Evolutionary conservation across 2,797 vertebrate species (phyloP).

Genomic region (Danio albolineatus): DNA sequence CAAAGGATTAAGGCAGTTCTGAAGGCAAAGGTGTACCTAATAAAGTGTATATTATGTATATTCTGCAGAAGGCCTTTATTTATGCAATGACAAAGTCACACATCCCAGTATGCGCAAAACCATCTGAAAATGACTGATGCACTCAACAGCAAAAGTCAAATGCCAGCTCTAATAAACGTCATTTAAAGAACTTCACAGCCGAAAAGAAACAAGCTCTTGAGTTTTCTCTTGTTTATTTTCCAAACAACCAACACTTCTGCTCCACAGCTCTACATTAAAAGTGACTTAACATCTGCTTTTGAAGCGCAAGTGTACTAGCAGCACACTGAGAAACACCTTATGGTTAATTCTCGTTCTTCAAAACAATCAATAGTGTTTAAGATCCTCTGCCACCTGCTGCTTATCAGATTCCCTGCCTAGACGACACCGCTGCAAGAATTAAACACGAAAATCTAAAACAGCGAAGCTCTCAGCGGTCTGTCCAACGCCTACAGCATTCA

Average conservation of each 20-base stretch:
- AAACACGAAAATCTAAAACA: slow-evolving; percentile 7
- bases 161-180: not conserved
- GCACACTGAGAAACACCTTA: slow-evolving; percentile 25
- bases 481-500: not conserved
- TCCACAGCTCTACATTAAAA: slow-evolving; percentile 22
- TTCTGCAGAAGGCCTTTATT: not conserved
- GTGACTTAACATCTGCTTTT: slow-evolving; percentile 43
- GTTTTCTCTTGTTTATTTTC: slow-evolving; percentile 9
- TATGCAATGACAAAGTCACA: not conserved
- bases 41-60: not conserved
- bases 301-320: slow-evolving; percentile 1
- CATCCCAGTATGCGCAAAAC: not conserved
- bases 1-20: too few relatives aligned
- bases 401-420: slow-evolving; percentile 24
- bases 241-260: not conserved
- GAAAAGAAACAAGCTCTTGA: not conserved
- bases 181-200: not conserved
- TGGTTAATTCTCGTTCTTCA: slow-evolving; percentile 39
- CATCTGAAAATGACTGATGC: not conserved
- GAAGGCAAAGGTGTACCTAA: too few relatives aligned
- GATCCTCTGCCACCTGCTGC: slow-evolving; percentile 35
- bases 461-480: not conserved
- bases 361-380: slow-evolving; percentile 43
- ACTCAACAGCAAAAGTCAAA: slow-evolving; percentile 8
- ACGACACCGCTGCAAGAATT: slow-evolving; percentile 16